A percentile compares a stretch with the other conserved stretches of the same genome.
Evolutionary conservation across 2,113 vertebrate genomes (phyloP).

Genomic region (Chaetodon trifascialis): DNA sequence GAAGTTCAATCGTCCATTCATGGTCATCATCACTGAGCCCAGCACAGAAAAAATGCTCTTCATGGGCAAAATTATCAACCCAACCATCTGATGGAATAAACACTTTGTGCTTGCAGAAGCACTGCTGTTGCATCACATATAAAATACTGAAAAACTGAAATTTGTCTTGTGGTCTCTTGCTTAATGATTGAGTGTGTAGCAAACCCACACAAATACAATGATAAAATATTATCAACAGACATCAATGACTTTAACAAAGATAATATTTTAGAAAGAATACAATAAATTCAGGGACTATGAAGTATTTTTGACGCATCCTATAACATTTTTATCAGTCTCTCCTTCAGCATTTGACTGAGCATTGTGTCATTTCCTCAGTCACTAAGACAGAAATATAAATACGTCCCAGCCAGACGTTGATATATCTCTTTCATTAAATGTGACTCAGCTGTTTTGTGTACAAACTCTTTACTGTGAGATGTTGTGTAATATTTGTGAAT

Average conservation of each 20-base stretch:
- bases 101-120: conserved; percentile 1
- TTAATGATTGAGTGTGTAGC: neutral
- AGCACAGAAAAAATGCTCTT: conserved; percentile 77
- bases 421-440: no score
- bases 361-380: no score
- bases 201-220: neutral
- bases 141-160: conserved; percentile 1
- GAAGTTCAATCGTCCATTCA: conserved; percentile 82
- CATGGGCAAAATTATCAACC: conserved; percentile 83
- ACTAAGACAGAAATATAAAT: no score
- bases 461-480: no score
- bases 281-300: neutral
- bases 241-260: neutral
- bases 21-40: conserved; percentile 76
- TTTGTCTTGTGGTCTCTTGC: conserved; percentile 13
- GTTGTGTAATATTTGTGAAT: no score
- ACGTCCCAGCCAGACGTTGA: no score
- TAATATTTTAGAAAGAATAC: neutral
- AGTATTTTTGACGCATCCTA: neutral
- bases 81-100: conserved; percentile 53
- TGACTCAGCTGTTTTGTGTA: no score
- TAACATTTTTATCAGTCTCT: neutral
- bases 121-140: conserved; percentile 4
- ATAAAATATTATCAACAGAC: neutral
- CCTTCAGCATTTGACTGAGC: no score